phyloP scores from a whole-genome alignment of 2,113 vertebrate genomes.

The Centropus bengalensis region DNA sequence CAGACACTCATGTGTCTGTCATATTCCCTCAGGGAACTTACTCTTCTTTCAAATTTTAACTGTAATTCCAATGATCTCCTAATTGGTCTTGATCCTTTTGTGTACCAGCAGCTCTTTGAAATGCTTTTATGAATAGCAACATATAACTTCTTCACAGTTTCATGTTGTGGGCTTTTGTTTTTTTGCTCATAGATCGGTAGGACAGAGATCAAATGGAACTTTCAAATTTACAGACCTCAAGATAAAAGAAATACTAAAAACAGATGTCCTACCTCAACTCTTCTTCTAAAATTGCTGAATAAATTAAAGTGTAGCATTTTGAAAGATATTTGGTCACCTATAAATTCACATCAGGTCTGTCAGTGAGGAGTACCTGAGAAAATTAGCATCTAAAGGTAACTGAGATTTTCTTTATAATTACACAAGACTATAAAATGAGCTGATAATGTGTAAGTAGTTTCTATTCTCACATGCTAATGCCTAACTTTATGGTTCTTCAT shows the following conservation, averaged over 20 bases:
- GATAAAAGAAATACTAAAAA: neutral
- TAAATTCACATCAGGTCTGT: neutral
- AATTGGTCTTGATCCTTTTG: neutral
- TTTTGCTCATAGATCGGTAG: neutral
- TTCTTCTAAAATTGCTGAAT: neutral
- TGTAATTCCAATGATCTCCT: neutral
- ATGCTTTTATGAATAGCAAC: neutral
- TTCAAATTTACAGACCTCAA: neutral
- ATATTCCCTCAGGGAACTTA: neutral
- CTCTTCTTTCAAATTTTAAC: neutral
- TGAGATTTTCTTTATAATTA: conserved; percentile 6
- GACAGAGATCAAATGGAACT: neutral
- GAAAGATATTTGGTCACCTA: neutral
- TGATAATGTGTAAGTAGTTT: conserved; percentile 15
- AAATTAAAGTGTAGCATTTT: neutral
- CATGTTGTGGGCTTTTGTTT: neutral
- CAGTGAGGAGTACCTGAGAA: neutral
- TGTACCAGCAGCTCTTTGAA: neutral
- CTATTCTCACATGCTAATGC: neutral
- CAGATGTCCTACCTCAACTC: neutral
- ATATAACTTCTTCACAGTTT: neutral
- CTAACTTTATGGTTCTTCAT: neutral
- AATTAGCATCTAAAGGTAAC: neutral
- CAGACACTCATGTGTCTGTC: neutral
- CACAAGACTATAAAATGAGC: conserved; percentile 1